Evolutionary conservation across 2,113 vertebrate species (phyloP).

Genomic region (Eretmochelys imbricata): DNA sequence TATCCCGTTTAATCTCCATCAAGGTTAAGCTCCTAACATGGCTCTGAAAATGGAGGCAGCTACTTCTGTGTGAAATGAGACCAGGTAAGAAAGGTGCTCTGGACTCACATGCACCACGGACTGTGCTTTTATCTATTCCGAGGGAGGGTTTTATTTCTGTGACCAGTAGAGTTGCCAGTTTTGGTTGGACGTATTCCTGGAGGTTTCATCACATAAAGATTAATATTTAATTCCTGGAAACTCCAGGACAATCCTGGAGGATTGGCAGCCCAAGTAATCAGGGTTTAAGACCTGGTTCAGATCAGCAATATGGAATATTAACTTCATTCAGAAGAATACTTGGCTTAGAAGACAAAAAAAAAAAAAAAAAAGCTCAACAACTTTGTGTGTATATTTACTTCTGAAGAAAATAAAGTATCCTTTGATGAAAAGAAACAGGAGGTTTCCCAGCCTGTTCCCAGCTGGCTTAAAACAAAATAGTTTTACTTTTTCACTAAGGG

Average conservation of each 20-base stretch:
- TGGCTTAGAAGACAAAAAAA: slow-evolving; percentile 4
- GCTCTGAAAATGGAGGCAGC: neutral
- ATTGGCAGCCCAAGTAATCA: neutral
- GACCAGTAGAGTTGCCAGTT: neutral
- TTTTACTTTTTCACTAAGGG: slow-evolving; percentile 53
- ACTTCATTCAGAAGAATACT: slow-evolving; percentile 53
- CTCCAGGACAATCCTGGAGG: neutral
- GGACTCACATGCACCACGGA: slow-evolving; percentile 1
- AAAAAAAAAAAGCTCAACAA: slow-evolving; percentile 12
- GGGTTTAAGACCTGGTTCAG: slow-evolving; percentile 27
- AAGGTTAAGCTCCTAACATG: slow-evolving; percentile 6
- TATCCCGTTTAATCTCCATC: neutral
- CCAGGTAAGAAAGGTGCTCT: neutral
- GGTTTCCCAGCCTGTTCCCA: slow-evolving; percentile 56
- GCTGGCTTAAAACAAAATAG: slow-evolving; percentile 58
- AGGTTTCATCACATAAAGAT: neutral
- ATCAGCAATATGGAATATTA: slow-evolving; percentile 39
- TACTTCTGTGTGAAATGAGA: slow-evolving; percentile 12
- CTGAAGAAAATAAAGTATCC: slow-evolving; percentile 56
- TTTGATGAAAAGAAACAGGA: slow-evolving; percentile 54
- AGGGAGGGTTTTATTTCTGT: slow-evolving; percentile 19
- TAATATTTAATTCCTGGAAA: neutral
- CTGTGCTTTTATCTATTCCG: slow-evolving; percentile 28
- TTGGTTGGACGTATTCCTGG: neutral
- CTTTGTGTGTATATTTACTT: slow-evolving; percentile 44